Evolutionary conservation across 2,113 vertebrate genomes (phyloP).

Genomic region (Indicator indicator): DNA sequence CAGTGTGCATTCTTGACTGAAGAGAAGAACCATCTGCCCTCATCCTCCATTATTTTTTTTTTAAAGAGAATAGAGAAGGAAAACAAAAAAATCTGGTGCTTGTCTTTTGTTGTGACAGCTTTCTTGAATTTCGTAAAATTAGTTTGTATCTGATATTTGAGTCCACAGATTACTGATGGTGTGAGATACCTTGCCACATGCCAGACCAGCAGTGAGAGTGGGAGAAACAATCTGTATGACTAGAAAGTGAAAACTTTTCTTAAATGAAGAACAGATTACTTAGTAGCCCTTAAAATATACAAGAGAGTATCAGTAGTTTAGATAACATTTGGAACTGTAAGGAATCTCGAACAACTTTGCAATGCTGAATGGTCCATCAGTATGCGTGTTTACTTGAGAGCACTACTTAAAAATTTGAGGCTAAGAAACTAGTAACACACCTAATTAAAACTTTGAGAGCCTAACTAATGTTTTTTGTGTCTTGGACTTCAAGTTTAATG

Average conservation of each 20-base stretch:
- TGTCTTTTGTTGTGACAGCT: not conserved
- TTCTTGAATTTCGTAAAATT: not conserved
- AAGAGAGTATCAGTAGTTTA: too few species aligned
- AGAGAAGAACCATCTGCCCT: not conserved
- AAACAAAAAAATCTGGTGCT: not conserved
- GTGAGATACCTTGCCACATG: constrained; percentile 40
- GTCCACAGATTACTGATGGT: constrained; percentile 21
- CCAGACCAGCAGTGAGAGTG: not conserved
- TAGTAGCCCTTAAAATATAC: rapidly evolving
- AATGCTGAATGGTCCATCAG: not conserved
- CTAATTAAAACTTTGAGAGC: not conserved
- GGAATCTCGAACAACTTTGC: not conserved
- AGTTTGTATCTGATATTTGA: not conserved
- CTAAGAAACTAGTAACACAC: not conserved
- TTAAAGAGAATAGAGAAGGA: not conserved
- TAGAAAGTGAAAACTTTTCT: not conserved
- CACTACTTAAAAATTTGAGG: not conserved
- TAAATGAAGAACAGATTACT: not conserved
- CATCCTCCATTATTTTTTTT: rapidly evolving
- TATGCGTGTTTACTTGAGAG: not conserved
- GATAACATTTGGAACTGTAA: not conserved
- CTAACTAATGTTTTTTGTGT: not conserved
- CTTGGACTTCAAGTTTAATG: not conserved
- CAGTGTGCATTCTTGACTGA: not conserved
- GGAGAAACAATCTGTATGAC: too few species aligned